A percentile compares a stretch with the other conserved stretches of the same genome.
Evolutionary conservation across 2,797 vertebrate genomes (phyloP).

Genomic region (Propithecus deckenii): DNA sequence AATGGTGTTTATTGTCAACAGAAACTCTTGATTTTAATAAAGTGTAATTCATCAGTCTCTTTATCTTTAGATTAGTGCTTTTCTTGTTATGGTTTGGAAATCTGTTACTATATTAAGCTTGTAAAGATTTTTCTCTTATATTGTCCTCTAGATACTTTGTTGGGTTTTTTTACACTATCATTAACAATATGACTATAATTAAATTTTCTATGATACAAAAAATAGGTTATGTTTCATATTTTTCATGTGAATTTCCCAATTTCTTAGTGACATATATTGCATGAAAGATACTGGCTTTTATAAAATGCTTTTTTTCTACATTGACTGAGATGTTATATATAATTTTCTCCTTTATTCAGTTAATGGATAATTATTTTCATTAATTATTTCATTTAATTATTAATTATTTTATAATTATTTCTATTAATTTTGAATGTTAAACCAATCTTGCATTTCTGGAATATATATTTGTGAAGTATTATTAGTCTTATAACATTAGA

Average conservation of each 20-base stretch:
- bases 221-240: neutral
- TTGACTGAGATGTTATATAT: neutral
- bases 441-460: neutral
- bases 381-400: too few species aligned
- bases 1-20: neutral
- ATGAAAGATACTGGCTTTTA: neutral
- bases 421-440: neutral
- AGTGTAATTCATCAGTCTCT: neutral
- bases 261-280: neutral
- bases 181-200: neutral
- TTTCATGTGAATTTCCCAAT: neutral
- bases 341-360: neutral
- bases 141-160: neutral
- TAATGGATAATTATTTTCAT: neutral
- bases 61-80: neutral
- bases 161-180: neutral
- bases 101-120: neutral
- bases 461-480: neutral
- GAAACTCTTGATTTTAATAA: neutral
- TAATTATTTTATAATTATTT: neutral
- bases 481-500: neutral
- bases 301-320: neutral
- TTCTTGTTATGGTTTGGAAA: neutral
- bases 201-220: neutral
- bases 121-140: neutral